phyloP scores from a whole-genome alignment of 2,113 vertebrate species.

The Anarhynchus alexandrinus region DNA sequence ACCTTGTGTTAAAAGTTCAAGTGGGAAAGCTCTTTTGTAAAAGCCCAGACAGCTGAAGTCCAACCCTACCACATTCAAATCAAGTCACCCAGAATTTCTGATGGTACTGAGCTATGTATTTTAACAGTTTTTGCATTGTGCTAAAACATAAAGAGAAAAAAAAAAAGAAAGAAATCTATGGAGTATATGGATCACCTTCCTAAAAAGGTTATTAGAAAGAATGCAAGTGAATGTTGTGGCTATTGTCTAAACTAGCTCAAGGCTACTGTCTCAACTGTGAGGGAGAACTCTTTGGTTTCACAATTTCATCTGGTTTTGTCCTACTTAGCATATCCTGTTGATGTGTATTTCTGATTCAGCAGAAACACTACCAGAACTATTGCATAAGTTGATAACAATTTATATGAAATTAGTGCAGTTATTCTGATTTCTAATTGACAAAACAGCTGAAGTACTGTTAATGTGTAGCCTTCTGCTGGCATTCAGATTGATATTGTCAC shows the following conservation, averaged over 20 bases:
- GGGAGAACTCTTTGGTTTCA: neutral
- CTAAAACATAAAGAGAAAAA: neutral
- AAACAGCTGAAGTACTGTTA: neutral
- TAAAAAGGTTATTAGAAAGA: neutral
- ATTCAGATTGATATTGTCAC: conserved; percentile 9
- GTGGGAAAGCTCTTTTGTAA: neutral
- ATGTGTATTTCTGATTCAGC: neutral
- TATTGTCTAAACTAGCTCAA: neutral
- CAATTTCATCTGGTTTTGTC: neutral
- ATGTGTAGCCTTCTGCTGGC: neutral
- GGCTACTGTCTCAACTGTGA: neutral
- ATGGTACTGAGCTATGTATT: too few relatives aligned
- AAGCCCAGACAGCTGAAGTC: neutral
- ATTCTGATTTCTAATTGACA: neutral
- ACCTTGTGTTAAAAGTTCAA: neutral
- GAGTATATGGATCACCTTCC: neutral
- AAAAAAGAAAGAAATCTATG: neutral
- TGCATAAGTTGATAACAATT: neutral
- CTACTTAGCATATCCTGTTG: neutral
- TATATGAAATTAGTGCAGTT: neutral
- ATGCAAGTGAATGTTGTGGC: neutral
- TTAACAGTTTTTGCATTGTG: neutral
- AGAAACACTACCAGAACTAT: neutral
- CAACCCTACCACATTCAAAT: neutral
- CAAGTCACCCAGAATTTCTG: neutral